A percentile compares a stretch with the other conserved stretches of the same genome.
Conservation (phyloP, 2,888 invertebrate genomes). For the Hirtodrosophila trivittata region DNA sequence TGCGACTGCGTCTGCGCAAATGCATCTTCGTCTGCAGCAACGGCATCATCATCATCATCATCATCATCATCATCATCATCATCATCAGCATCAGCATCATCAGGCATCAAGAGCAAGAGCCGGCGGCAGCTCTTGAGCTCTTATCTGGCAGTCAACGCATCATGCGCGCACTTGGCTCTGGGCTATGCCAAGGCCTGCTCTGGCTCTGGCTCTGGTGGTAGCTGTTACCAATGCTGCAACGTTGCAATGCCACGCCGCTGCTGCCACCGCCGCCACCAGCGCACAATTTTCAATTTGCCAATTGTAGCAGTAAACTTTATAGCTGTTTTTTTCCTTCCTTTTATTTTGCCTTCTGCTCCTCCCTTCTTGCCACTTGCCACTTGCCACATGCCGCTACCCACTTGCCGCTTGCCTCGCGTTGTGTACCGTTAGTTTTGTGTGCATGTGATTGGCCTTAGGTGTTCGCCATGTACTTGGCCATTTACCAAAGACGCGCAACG, state of each 20-base stretch:
- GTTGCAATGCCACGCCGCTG: slow-evolving; percentile 2
- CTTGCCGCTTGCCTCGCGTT: neutral
- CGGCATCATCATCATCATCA: slow-evolving; percentile 37
- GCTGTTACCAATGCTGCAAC: slow-evolving; percentile 1
- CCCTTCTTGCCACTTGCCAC: neutral
- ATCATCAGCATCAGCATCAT: slow-evolving; percentile 3
- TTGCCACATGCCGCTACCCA: slow-evolving; percentile 1
- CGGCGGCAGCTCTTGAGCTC: slow-evolving; percentile 43
- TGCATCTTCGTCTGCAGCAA: slow-evolving; percentile 67
- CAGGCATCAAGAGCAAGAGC: neutral
- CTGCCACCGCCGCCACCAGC: slow-evolving; percentile 40
- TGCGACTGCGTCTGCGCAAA: slow-evolving; percentile 50
- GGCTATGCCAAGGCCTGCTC: slow-evolving; percentile 55
- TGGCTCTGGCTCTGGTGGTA: slow-evolving; percentile 6
- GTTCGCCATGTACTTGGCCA: slow-evolving; percentile 58
- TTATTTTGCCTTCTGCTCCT: slow-evolving; percentile 11
- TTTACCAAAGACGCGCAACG: slow-evolving; percentile 19
- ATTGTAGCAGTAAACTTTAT: slow-evolving; percentile 78
- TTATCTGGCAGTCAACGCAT: slow-evolving; percentile 71
- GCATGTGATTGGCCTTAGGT: slow-evolving; percentile 75
- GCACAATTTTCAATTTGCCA: slow-evolving; percentile 79
- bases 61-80: slow-evolving; percentile 25
- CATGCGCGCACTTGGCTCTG: slow-evolving; percentile 54
- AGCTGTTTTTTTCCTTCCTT: slow-evolving; percentile 54
- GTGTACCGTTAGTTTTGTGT: slow-evolving; percentile 65